A percentile compares a stretch with the other conserved stretches of the same genome.
Evolutionary conservation across 1,140 invertebrate genomes (phyloP).

Genomic region (Cylas formicarius): DNA sequence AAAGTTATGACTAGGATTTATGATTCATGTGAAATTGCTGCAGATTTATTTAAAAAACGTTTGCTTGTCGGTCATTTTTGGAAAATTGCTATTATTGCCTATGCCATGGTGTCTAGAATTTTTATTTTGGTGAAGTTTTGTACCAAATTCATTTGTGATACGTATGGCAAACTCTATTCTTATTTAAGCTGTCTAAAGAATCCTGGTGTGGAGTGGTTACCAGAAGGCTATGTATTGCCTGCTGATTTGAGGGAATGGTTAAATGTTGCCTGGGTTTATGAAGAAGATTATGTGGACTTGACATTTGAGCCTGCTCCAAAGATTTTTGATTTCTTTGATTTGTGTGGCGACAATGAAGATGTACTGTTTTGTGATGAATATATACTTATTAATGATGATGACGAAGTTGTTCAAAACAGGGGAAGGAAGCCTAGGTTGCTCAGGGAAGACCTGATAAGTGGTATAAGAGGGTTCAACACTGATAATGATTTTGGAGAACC

Average conservation of each 20-base stretch:
- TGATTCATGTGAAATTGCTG: slow-evolving; percentile 34
- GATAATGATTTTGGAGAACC: too few relatives aligned
- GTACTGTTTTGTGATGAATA: slow-evolving; percentile 22
- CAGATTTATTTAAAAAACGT: slow-evolving; percentile 38
- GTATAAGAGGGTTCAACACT: too few relatives aligned
- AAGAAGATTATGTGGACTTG: slow-evolving; percentile 20
- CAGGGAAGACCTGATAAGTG: too few relatives aligned
- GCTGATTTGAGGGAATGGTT: slow-evolving; percentile 43
- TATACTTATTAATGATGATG: slow-evolving; percentile 24
- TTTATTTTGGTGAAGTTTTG: slow-evolving; percentile 39
- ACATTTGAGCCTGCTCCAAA: slow-evolving; percentile 12
- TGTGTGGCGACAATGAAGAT: slow-evolving; percentile 21
- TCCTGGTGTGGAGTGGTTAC: slow-evolving; percentile 42
- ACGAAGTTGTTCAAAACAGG: slow-evolving; percentile 10
- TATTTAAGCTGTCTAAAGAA: slow-evolving; percentile 37
- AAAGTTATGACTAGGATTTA: slow-evolving; percentile 44
- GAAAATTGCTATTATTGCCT: slow-evolving; percentile 41
- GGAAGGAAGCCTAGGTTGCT: too few relatives aligned
- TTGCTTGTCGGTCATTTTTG: slow-evolving; percentile 45
- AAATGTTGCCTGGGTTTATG: slow-evolving; percentile 38
- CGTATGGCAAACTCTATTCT: slow-evolving; percentile 43
- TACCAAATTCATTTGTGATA: slow-evolving; percentile 40
- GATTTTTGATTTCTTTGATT: slow-evolving; percentile 18
- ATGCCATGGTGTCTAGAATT: slow-evolving; percentile 45
- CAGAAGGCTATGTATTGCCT: slow-evolving; percentile 40